Evolutionary conservation across 2,888 invertebrate genomes (phyloP).

Genomic region (Zonitis immaculata): DNA sequence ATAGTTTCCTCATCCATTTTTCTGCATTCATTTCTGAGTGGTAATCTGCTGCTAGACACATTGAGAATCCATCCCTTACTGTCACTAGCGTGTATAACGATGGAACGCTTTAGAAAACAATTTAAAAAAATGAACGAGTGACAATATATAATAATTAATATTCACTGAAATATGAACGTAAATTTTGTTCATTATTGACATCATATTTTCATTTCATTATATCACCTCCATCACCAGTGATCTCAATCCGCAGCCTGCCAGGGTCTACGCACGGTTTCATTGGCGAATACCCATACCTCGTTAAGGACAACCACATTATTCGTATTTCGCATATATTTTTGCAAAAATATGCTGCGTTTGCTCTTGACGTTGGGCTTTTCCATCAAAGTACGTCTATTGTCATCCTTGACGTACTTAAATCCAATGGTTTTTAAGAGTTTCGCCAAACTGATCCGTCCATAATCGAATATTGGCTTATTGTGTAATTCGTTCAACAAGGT

Average conservation of each 20-base stretch:
- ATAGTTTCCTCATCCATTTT: background rate
- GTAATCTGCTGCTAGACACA: background rate
- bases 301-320: background rate
- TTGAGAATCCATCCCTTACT: too few relatives aligned
- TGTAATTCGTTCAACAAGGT: too few relatives aligned
- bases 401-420: background rate
- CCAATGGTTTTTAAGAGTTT: background rate
- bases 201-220: too few relatives aligned
- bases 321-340: background rate
- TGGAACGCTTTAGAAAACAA: background rate
- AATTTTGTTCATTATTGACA: too few relatives aligned
- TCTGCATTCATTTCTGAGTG: background rate
- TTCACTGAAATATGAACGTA: too few relatives aligned
- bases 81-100: background rate
- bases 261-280: background rate
- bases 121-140: too few relatives aligned
- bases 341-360: background rate
- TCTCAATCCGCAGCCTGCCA: background rate
- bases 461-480: background rate
- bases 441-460: background rate
- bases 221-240: background rate
- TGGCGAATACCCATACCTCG: background rate
- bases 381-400: too few relatives aligned
- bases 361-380: too few relatives aligned
- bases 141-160: too few relatives aligned